Conservation (phyloP, 2,113 vertebrate genomes). For the Arizona elegans region DNA sequence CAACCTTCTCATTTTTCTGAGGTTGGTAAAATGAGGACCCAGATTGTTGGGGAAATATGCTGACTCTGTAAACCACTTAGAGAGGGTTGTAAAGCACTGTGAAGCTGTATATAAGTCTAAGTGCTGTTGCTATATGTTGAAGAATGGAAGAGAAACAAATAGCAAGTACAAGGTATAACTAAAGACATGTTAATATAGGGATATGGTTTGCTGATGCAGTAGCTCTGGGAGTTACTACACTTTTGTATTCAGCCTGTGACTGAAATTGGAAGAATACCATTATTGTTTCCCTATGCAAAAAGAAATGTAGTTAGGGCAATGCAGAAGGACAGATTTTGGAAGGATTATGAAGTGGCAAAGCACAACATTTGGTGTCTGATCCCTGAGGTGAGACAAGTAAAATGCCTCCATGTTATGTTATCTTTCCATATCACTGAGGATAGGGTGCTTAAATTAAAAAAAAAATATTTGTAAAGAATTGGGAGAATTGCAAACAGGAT, state of each 20-base stretch:
- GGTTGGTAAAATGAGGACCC: not conserved
- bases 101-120: not conserved
- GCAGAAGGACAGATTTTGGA: not conserved
- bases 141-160: not conserved
- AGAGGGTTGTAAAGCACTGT: not conserved
- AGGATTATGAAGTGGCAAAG: not conserved
- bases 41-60: not conserved
- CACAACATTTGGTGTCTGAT: not conserved
- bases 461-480: not conserved
- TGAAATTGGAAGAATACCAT: not conserved
- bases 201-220: not conserved
- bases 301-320: not conserved
- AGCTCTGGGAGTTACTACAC: not conserved
- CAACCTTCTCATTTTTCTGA: not conserved
- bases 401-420: not conserved
- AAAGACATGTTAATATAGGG: not conserved
- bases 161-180: not conserved
- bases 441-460: not conserved
- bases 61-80: not conserved
- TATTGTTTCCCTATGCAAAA: not conserved
- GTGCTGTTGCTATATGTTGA: not conserved
- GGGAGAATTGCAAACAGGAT: slow-evolving; percentile 18
- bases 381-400: not conserved
- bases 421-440: not conserved
- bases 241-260: not conserved